These are phyloP conservation scores for Etia nguti DNA, from an alignment of 2,113 vertebrate species.

Conservation along the genomic window DNA sequence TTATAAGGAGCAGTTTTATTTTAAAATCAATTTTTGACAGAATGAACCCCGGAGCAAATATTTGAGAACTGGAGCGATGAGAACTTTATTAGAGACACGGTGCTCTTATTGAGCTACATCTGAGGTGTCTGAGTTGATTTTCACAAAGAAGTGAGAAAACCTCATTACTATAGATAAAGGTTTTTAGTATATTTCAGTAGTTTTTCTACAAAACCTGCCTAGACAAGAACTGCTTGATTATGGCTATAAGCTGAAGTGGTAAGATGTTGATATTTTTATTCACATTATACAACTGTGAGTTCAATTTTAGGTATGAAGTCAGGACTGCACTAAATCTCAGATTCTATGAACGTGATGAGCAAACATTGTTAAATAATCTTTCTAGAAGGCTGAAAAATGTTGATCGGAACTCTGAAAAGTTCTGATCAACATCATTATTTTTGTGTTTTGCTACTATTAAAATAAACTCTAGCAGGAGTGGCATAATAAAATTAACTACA, in stretches of 20 bases:
- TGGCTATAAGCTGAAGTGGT: neutral
- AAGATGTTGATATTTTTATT: neutral
- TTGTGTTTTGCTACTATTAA: neutral
- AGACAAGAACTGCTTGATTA: neutral
- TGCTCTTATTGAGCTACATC: neutral
- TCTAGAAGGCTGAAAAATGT: neutral
- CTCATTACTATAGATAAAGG: neutral
- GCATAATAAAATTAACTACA: neutral
- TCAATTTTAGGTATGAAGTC: no score
- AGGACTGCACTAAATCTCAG: neutral
- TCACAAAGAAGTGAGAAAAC: neutral
- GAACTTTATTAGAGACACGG: neutral
- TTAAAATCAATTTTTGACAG: neutral
- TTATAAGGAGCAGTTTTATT: neutral
- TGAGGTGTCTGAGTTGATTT: neutral
- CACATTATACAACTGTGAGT: neutral
- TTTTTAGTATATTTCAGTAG: neutral
- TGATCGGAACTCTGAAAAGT: neutral
- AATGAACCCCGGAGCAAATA: neutral
- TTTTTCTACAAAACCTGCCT: neutral
- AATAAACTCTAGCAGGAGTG: neutral
- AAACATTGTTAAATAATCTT: neutral
- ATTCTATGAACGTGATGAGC: neutral
- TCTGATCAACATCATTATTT: neutral
- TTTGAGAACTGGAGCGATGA: neutral